Conservation (phyloP, 2,888 invertebrate genomes). For the Napeogenes inachia region DNA sequence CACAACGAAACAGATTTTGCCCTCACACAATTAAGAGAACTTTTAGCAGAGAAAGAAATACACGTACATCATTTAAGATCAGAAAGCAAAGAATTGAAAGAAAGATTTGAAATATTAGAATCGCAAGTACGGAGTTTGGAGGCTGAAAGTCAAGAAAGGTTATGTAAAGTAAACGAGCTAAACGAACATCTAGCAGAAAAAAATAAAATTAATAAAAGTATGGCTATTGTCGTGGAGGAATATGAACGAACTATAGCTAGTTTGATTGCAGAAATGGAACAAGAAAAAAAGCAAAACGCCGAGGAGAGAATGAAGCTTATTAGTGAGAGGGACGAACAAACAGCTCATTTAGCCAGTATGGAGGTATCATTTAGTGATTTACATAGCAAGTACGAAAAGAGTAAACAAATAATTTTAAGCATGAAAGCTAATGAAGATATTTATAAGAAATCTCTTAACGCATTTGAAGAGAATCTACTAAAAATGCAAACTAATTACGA, state of each 20-base stretch:
- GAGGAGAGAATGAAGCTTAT: slow-evolving; percentile 73
- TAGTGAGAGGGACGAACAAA: slow-evolving; percentile 79
- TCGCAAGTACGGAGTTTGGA: slow-evolving; percentile 59
- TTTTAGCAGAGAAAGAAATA: slow-evolving; percentile 76
- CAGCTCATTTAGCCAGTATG: slow-evolving; percentile 78
- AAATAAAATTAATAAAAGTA: slow-evolving; percentile 69
- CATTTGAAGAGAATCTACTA: slow-evolving; percentile 82
- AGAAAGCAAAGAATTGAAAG: slow-evolving; percentile 68
- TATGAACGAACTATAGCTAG: slow-evolving; percentile 88
- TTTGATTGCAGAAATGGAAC: slow-evolving; percentile 84
- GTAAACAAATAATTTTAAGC: slow-evolving; percentile 77
- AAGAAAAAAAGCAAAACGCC: slow-evolving; percentile 78
- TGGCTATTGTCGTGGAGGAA: slow-evolving; percentile 84
- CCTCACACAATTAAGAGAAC: slow-evolving; percentile 66
- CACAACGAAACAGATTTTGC: slow-evolving; percentile 58
- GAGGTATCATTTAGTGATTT: slow-evolving; percentile 80
- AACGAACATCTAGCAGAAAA: slow-evolving; percentile 61
- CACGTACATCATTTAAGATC: slow-evolving; percentile 70
- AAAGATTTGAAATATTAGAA: slow-evolving; percentile 61
- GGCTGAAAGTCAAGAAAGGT: slow-evolving; percentile 50
- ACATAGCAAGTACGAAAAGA: slow-evolving; percentile 81
- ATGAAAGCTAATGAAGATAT: slow-evolving; percentile 81
- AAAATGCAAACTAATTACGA: slow-evolving; percentile 91
- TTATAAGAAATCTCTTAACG: slow-evolving; percentile 80
- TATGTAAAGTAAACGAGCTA: slow-evolving; percentile 58